Conservation (phyloP, 2,113 vertebrate genomes). For the Ceuthmochares aereus region DNA sequence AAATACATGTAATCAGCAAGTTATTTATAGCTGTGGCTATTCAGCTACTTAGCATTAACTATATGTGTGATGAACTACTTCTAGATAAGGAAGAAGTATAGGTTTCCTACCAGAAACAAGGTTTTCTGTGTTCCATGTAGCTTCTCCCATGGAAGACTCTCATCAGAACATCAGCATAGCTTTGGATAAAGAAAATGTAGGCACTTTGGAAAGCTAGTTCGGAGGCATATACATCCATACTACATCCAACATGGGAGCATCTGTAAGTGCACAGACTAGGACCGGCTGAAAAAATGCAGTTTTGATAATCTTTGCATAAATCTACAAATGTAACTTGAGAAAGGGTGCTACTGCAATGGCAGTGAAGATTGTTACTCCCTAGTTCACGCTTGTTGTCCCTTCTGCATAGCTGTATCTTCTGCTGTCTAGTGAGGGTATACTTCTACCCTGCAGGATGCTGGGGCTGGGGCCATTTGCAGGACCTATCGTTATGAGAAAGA, state of each 20-base stretch:
- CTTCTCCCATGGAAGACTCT: neutral
- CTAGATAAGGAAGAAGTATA: neutral
- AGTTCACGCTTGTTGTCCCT: neutral
- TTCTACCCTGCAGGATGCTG: constrained; percentile 17
- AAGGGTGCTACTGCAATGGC: neutral
- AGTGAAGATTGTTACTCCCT: neutral
- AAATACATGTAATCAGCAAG: neutral
- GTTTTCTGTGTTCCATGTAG: neutral
- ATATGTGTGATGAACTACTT: neutral
- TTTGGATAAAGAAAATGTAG: neutral
- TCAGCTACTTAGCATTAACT: neutral
- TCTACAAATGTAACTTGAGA: neutral
- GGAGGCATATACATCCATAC: neutral
- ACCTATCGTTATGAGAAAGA: constrained; percentile 57
- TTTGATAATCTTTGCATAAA: constrained; percentile 6
- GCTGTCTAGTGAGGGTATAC: neutral
- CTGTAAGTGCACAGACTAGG: neutral
- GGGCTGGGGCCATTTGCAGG: constrained; percentile 32
- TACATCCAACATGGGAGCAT: neutral
- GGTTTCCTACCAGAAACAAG: neutral
- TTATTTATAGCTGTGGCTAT: neutral
- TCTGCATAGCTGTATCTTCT: neutral
- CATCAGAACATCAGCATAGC: neutral
- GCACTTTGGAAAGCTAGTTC: neutral
- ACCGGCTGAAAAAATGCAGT: neutral